phyloP scores from a whole-genome alignment of 2,888 invertebrate genomes.

The Lycocerus yunnanus region DNA sequence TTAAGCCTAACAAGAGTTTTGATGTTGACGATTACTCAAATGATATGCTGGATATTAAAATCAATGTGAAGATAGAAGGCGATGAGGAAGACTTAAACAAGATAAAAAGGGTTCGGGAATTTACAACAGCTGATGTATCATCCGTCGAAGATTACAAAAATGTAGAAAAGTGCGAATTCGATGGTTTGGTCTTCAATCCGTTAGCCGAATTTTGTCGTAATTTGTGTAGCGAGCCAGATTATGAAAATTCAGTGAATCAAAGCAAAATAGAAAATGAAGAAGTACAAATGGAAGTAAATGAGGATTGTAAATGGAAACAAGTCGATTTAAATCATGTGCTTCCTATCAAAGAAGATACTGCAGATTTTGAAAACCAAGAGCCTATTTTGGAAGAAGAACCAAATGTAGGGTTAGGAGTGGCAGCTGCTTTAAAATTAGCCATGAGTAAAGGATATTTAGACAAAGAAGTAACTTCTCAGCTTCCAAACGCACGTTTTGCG shows the following conservation, averaged over 20 bases:
- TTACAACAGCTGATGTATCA: not conserved
- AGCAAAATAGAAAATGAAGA: conserved; percentile 40
- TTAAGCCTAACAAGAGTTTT: no score
- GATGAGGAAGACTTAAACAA: no score
- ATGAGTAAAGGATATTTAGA: conserved; percentile 93
- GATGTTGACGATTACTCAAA: conserved; percentile 63
- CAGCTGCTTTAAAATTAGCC: conserved; percentile 87
- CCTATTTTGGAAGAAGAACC: conserved; percentile 91
- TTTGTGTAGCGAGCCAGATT: conserved; percentile 53
- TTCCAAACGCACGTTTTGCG: conserved; percentile 72
- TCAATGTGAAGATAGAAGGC: no score
- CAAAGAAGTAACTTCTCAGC: conserved; percentile 70
- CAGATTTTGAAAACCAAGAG: conserved; percentile 55
- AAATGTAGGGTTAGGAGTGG: conserved; percentile 85
- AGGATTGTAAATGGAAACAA: conserved; percentile 60
- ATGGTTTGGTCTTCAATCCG: conserved; percentile 82
- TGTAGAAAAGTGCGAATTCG: conserved; percentile 62
- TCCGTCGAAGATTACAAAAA: conserved; percentile 14
- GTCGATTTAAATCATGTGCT: conserved; percentile 54
- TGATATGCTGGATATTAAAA: no score
- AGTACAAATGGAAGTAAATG: conserved; percentile 44
- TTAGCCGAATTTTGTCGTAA: conserved; percentile 97
- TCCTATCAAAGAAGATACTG: conserved; percentile 37
- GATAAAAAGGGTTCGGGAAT: no score
- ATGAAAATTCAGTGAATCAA: conserved; percentile 60